Base-by-base conservation (phyloP, 2,797 vertebrate genomes). In the Amblyopsis hoosieri region DNA sequence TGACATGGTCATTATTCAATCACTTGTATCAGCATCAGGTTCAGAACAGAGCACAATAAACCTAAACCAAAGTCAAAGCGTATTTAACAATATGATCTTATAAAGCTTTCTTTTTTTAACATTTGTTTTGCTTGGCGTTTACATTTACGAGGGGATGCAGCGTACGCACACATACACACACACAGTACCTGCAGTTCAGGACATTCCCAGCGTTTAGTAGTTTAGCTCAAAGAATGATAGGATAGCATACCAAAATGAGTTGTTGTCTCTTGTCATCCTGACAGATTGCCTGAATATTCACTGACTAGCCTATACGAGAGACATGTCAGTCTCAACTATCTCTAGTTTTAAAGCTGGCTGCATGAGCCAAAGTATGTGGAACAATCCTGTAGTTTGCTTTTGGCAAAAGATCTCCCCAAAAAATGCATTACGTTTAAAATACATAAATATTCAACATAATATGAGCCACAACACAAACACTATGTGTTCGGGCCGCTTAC, bases 401-500 rank as follows among this genome's bases (percentile, higher is more conserved):
- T 29, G 11, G 17, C 15, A 14, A 57, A 12, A 62, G 10, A 62
- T 55, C 15, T 54, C 19, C 19, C 5, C 17, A 29, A 29, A 29
- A 29, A 29, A 29, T 4, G 23, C 23, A 4, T 29, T 29, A 29
- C 3, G 3, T 29, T 29, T 29, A 29, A 29, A 29, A 29, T 29
- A 3, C 23, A 29, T 29, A 29, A 29, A 29, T 29, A 29, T 29
- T 29, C 23, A 29, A 29, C 23, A 29, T 29, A 29, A 29, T 29
- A 29, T 4, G 23, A 4, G 23, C 23, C 55, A 70, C 42, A 31
- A 74, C 74, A 79, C 33, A 45, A 60, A 60, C 75, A 52, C 53
- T 56, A 51, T 23, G 23, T 29, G 61, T 69, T 67, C 53, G 61
- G 80, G 80, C 72, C 65, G 90, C 96, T 98, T 96, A 99, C 97